Percentiles rank a stretch among this genome's conserved stretches.
Conservation (phyloP, 2,113 vertebrate species). For the Oryzias celebensis region DNA sequence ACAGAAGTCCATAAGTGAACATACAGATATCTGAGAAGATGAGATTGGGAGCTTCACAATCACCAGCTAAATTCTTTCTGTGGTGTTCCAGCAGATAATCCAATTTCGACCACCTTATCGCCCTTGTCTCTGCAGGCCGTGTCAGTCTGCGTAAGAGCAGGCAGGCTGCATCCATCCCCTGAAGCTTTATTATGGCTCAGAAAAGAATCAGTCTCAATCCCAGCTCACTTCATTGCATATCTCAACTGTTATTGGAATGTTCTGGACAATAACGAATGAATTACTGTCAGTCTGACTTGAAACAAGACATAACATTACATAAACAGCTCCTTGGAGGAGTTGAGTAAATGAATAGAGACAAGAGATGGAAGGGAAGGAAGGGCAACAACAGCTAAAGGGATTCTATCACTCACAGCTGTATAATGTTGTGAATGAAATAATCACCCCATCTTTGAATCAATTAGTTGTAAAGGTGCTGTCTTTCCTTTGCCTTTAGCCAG, state of each 20-base stretch:
- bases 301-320: constrained; percentile 37
- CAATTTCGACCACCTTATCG: constrained; percentile 21
- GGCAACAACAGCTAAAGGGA: constrained; percentile 5
- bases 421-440: neutral
- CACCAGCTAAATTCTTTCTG: constrained; percentile 17
- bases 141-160: constrained; percentile 17
- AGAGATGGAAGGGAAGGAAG: neutral
- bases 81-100: constrained; percentile 37
- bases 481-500: too few relatives aligned
- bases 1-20: constrained; percentile 29
- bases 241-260: constrained; percentile 50
- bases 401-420: neutral
- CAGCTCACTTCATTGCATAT: constrained; percentile 36
- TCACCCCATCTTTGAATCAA: constrained; percentile 1
- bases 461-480: neutral
- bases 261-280: constrained; percentile 38
- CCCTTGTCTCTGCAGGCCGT: constrained; percentile 31
- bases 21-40: constrained; percentile 28
- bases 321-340: constrained; percentile 15
- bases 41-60: constrained; percentile 25
- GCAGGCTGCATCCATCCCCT: constrained; percentile 23
- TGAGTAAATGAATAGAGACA: constrained; percentile 13
- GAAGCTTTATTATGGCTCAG: constrained; percentile 37
- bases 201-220: constrained; percentile 48
- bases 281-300: constrained; percentile 41